phyloP scores from a whole-genome alignment of 2,888 invertebrate genomes.

The Saturnia pavonia region DNA sequence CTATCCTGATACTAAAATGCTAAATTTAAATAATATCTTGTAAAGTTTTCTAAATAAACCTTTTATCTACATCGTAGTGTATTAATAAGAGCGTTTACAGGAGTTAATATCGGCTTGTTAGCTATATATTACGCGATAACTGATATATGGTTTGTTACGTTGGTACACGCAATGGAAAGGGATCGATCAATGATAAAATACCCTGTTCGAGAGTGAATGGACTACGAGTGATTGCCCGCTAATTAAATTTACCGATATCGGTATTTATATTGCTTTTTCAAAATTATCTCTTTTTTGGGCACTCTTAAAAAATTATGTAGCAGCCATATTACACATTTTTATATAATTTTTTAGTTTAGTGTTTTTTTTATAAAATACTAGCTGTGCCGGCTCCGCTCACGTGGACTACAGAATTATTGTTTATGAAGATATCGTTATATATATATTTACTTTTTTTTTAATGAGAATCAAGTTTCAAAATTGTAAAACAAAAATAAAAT shows the following conservation, averaged over 20 bases:
- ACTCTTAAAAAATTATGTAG: too few species aligned
- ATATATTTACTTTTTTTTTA: too few species aligned
- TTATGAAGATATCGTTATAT: too few species aligned
- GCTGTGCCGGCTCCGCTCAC: too few species aligned
- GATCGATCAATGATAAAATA: conserved; percentile 71
- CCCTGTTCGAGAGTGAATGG: conserved; percentile 60
- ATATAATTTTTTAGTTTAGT: too few species aligned
- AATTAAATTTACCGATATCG: conserved; percentile 25
- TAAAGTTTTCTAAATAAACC: not conserved
- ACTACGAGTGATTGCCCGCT: conserved; percentile 39
- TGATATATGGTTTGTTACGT: conserved; percentile 36
- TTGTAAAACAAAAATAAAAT: too few species aligned
- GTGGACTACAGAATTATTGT: too few species aligned
- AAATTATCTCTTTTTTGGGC: not conserved
- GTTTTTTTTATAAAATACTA: too few species aligned
- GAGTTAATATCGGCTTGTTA: conserved; percentile 14
- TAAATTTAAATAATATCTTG: not conserved
- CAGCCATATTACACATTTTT: too few species aligned
- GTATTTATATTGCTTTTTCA: not conserved
- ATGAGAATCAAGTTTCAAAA: too few species aligned
- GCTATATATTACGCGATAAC: not conserved
- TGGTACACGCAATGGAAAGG: conserved; percentile 39
- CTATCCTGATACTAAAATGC: not conserved
- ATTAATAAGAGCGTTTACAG: not conserved
- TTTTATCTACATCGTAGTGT: not conserved